Evolutionary conservation across 2,888 invertebrate species (phyloP), one percentile per base, ranked within the genome.

Genomic region (Sicus ferrugineus): DNA sequence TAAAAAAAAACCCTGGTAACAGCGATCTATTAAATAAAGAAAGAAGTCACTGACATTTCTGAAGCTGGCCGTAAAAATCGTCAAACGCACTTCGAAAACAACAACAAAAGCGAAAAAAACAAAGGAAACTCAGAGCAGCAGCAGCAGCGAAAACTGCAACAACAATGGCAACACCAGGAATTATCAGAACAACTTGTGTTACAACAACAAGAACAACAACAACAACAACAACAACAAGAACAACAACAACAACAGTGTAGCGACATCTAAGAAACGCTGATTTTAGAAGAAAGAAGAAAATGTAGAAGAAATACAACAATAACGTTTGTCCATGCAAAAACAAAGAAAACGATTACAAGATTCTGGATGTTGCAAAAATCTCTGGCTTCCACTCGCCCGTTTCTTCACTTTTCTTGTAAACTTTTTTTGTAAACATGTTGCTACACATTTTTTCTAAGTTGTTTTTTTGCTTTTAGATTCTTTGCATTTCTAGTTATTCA

Each of bases 1-100:
- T 2, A 21, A 54, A 5, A 21, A 1, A 54, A 5, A 21, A 21
- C 23, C 21, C 21, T 1, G 26, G 9, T 4, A 1, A 59, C 59
- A 34, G 5, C 7, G 30, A 14, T 16, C 7, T 16, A 30, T 16
- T 26, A 58, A 58, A 19, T n/a, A 26, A 21, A 38, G 38, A 59
- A 59, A 59, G 26, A 34, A 59, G 54, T 54, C 54, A 54, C 28
- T 54, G 54, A 54, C 54, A 54, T 54, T 54, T 54, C 28, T 28
- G n/a, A 26, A 54, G 16, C 16, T 28, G 11, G 28, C 54, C 14
- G 54, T 9, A 4, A 42, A 42, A 9, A 54, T 9, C 21, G 34
- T 6, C 54, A 54, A 54, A 54, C 23, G 14, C 34, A 19, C 38
- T 19, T 21, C 42, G n/a, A 14, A 6, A 26, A 52, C 21, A 52